A percentile compares a stretch with the other conserved stretches of the same genome.
These are phyloP conservation scores for Epinephelus coioides DNA, from an alignment of 2,797 vertebrate species.

Conservation along the genomic window DNA sequence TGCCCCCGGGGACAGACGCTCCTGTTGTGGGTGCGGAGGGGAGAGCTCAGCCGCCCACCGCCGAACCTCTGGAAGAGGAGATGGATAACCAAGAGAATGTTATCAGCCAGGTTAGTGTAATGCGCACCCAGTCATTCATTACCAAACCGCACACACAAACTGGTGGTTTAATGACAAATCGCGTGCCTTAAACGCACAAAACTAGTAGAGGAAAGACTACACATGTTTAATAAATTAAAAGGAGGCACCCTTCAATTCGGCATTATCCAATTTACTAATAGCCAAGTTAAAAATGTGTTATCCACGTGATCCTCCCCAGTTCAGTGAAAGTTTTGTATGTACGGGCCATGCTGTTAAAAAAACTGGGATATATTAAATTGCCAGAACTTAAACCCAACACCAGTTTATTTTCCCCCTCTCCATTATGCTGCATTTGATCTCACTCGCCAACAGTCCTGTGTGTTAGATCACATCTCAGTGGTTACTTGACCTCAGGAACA, in stretches of 20 bases:
- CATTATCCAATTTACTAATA: too few relatives aligned
- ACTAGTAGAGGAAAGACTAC: too few relatives aligned
- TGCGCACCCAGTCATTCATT: too few relatives aligned
- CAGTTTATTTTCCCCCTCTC: neutral
- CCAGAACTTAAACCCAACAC: neutral
- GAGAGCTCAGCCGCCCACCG: conserved; percentile 47
- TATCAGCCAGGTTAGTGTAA: conserved; percentile 87
- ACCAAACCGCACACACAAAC: too few relatives aligned
- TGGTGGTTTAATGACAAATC: too few relatives aligned
- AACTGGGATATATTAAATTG: neutral
- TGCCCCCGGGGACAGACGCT: neutral
- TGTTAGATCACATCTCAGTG: conserved; percentile 24
- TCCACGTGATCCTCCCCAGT: too few relatives aligned
- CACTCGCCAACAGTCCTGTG: neutral
- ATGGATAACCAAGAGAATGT: conserved; percentile 93
- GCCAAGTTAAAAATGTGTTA: too few relatives aligned
- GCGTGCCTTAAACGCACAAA: too few relatives aligned
- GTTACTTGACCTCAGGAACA: conserved; percentile 34
- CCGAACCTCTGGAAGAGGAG: conserved; percentile 87
- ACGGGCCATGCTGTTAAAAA: too few relatives aligned
- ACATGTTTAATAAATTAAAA: too few relatives aligned
- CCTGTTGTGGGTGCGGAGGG: neutral
- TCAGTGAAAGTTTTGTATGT: too few relatives aligned
- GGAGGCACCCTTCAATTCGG: too few relatives aligned
- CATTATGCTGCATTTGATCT: neutral